Evolutionary conservation across 2,888 invertebrate genomes (phyloP), one percentile per base, ranked within the genome.

Genomic region (Apantesis nais): DNA sequence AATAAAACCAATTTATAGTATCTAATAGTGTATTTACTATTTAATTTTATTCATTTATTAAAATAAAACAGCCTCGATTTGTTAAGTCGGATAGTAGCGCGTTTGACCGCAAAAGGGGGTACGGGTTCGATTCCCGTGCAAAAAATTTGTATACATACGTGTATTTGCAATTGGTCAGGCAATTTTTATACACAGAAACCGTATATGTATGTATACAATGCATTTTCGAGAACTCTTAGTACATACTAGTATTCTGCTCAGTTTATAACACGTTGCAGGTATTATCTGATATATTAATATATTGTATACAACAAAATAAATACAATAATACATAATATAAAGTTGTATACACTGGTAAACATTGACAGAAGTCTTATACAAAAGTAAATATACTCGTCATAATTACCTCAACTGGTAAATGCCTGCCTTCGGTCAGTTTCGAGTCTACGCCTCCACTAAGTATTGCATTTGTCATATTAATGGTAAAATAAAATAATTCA

Each of bases 401-500:
- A 55, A 55, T 29, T 14, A 55, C 2, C 25, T 16, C 5, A 44
- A 19, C 16, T 4, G 44, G 19, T 2, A 19, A 44, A 29, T 12
- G 12, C 12, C 55, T 2, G 12, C 12, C 55, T 55, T 2, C 55
- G 11, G 14, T 11, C 12, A 58, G 16, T 29, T 16, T 58, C 29
- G 16, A 58, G 58, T 7, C 29, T 29, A 58, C 29, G 29, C 55
- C 29, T 14, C 58, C 25, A 7, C 58, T 58, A 29, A 58, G 58
- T 29, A 58, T 58, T 58, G 58, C 55, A 55, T 58, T 29, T 29
- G 12, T 29, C 55, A 58, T 16, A 3, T 29, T 29, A 58, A 58
- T 16, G 29, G 7, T 58, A 34, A 65, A 65, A 65, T 64, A 64
- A 64, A 65, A 65, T 1, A n/a, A 41, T 58, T 16, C 14, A 29